These are phyloP conservation scores for Bombus huntii DNA, from an alignment of 1,140 invertebrate species.

Conservation along the genomic window DNA sequence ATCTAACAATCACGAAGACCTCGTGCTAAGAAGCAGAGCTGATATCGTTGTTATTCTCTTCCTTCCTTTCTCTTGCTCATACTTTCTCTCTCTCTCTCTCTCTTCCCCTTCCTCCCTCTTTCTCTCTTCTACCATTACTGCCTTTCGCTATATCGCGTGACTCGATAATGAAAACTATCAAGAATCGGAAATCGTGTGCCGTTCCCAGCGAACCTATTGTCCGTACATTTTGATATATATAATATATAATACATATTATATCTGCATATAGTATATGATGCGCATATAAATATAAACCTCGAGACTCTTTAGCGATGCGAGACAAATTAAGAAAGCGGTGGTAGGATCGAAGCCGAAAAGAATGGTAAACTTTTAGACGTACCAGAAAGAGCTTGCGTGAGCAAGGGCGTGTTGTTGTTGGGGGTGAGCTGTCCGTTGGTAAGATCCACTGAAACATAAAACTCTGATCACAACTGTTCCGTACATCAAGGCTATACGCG, in stretches of 20 bases:
- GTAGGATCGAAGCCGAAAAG: conserved; percentile 50
- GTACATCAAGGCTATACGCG: conserved; percentile 31
- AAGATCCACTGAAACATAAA: conserved; percentile 94
- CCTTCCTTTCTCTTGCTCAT: not conserved
- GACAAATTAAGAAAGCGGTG: conserved; percentile 51
- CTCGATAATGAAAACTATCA: conserved; percentile 61
- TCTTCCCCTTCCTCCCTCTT: fast-evolving
- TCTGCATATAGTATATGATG: not conserved
- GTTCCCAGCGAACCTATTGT: conserved; percentile 29
- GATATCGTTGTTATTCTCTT: conserved; percentile 4
- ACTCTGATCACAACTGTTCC: conserved; percentile 78
- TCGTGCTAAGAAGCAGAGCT: conserved; percentile 21
- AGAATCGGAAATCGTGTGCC: conserved; percentile 45
- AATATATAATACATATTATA: not conserved
- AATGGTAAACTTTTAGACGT: conserved; percentile 77
- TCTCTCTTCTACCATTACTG: conserved; percentile 16
- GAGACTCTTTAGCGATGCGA: conserved; percentile 4
- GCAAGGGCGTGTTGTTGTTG: conserved; percentile 96
- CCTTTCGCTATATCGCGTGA: conserved; percentile 53
- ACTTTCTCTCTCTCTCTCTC: not conserved
- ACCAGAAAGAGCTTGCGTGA: conserved; percentile 97
- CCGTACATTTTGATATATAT: conserved; percentile 29
- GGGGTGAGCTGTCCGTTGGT: conserved; percentile 96
- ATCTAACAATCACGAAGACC: conserved; percentile 37
- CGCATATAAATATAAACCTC: not conserved